Evolutionary conservation across 2,113 vertebrate species (phyloP).

Genomic region (Oncorhynchus tshawytscha): DNA sequence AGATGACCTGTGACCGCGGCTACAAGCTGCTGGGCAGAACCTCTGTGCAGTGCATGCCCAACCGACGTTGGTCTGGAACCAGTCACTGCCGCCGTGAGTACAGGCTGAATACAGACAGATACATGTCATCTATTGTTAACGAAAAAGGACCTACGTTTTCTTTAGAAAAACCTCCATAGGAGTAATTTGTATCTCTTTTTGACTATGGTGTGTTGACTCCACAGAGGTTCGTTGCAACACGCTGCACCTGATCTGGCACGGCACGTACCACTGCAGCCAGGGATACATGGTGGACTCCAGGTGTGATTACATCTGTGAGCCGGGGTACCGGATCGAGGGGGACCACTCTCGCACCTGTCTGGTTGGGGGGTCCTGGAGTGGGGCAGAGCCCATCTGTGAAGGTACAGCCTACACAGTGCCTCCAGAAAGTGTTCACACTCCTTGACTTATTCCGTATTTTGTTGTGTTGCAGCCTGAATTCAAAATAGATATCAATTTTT

Average conservation of each 20-base stretch:
- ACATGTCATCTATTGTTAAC: not conserved
- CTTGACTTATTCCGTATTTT: too few species aligned
- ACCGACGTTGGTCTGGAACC: conserved; percentile 88
- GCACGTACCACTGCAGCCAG: conserved; percentile 82
- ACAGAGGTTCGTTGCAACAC: conserved; percentile 84
- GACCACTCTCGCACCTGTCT: conserved; percentile 83
- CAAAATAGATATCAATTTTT: too few species aligned
- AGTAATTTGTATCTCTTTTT: too few species aligned
- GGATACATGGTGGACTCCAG: conserved; percentile 86
- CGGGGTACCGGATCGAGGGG: conserved; percentile 85
- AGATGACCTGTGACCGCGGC: conserved; percentile 83
- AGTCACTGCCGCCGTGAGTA: conserved; percentile 87
- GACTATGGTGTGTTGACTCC: not conserved
- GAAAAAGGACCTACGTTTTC: too few species aligned
- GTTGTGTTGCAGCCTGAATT: too few species aligned
- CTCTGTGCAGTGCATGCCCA: conserved; percentile 80
- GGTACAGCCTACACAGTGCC: conserved; percentile 65
- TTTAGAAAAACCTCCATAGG: too few species aligned
- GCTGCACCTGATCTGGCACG: conserved; percentile 78
- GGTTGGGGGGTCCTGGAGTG: conserved; percentile 84
- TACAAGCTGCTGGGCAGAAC: conserved; percentile 82
- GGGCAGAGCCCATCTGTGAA: conserved; percentile 85
- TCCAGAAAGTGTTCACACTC: not conserved
- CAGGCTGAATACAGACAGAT: not conserved
- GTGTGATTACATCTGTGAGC: conserved; percentile 85